phyloP scores from a whole-genome alignment of 2,888 invertebrate genomes.

The Biston betularia region DNA sequence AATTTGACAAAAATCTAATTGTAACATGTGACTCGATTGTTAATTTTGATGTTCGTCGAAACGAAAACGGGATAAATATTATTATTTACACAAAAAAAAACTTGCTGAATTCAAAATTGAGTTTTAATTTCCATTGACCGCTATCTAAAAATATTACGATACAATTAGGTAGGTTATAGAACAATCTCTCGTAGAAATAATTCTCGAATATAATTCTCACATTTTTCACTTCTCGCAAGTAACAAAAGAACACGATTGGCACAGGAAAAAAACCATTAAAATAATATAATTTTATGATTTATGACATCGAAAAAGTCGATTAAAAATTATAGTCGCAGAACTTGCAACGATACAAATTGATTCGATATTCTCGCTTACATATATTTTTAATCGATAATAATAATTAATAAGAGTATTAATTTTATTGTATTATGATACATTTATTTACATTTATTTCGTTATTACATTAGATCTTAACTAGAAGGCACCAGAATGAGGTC shows the following conservation, averaged over 20 bases:
- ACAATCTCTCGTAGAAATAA: neutral
- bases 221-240: slow-evolving; percentile 41
- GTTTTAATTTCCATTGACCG: neutral
- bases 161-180: slow-evolving; percentile 32
- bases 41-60: slow-evolving; percentile 53
- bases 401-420: slow-evolving; percentile 66
- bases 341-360: slow-evolving; percentile 59
- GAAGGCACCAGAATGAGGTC: slow-evolving; percentile 86
- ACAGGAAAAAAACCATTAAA: slow-evolving; percentile 68
- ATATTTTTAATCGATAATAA: slow-evolving; percentile 51
- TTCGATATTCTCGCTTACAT: slow-evolving; percentile 79
- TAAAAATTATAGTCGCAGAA: slow-evolving; percentile 43
- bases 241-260: slow-evolving; percentile 68
- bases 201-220: neutral
- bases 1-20: slow-evolving; percentile 57
- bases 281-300: slow-evolving; percentile 6
- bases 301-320: slow-evolving; percentile 50
- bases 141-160: slow-evolving; percentile 12
- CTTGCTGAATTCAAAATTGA: slow-evolving; percentile 50
- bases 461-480: slow-evolving; percentile 73
- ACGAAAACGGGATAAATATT: slow-evolving; percentile 42
- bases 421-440: slow-evolving; percentile 70
- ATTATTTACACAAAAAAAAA: slow-evolving; percentile 51
- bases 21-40: slow-evolving; percentile 57
- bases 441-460: slow-evolving; percentile 75